Evolutionary conservation across 2,113 vertebrate species (phyloP), one percentile per base, ranked within the genome.

Genomic region (Globicephala melas): DNA sequence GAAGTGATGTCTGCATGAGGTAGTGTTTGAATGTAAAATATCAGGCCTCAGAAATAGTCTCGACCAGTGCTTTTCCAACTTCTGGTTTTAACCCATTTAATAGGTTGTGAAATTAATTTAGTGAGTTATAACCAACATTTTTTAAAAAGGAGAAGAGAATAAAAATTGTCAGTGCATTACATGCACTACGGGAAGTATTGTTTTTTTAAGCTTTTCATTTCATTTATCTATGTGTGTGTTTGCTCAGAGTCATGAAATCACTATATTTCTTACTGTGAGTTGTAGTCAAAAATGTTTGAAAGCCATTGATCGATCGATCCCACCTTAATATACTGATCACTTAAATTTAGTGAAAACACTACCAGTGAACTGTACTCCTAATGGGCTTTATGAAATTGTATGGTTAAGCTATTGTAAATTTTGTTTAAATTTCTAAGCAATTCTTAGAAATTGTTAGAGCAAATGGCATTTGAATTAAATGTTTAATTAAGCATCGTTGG

Each of bases 271-370:
- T 82, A 38, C 4, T 91, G 14, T 88, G 76, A 83, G n/a, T 70
- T 97, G 23, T 91, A 31, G 33, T 93, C 14, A 74, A 11, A 95
- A 96, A 71, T 84, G 9, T 90, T 96, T 92, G 44, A 89, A 94
- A 89, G 53, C 41, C n/a, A 84, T 5, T 94, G 11, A 44, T 55
- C 8, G 50, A 15, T 55, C 76, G 50, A 15, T 55, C 76, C 12
- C 8, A 63, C 26, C 47, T 91, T 86, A 74, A 80, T 81, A 38
- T 21, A 80, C 20, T 90, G 13, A 63, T 70, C 25, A 62, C 82
- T 95, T 25, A 58, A 26, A 26, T 58, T 38, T 58, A 80, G 23
- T 58, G 53, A 80, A 58, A 58, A 36, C 25, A 67, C 63, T 70
- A 41, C 53, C 38, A 53, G 10, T 65, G n/a, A 41, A 55, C 23